Base-by-base conservation (phyloP, 2,888 invertebrate species). In the Anthrax anthrax region DNA sequence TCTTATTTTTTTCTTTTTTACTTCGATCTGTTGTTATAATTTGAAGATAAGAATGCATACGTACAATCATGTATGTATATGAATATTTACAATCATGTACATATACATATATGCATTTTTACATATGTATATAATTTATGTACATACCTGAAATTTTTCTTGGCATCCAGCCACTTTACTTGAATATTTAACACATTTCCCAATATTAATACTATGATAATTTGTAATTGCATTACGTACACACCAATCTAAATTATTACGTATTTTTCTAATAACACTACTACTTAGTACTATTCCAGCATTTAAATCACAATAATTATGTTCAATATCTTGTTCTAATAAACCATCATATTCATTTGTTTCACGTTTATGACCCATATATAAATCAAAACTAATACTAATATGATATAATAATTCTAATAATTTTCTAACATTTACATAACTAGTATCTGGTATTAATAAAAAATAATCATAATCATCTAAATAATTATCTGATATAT, bases 391-490 rank as follows among this genome's bases (percentile, higher is more conserved):
- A 56, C 84, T 84, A 46, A 91, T 83, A 62, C 90, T 90, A 51
- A 92, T 78, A 58, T 77, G 77, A 39, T 78, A 76, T 8, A 86
- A 80, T 46, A 90, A 69, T 49, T 82, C 74, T 23, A 76, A 71
- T 42, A 96, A 69, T 45, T 77, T 77, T 40, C 84, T 77, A 0
- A 84, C 84, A 64, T 94, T 86, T 44, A 96, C 75, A 62, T 85
- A 96, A 2, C 84, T 81, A 9, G 76, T 75, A 66, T 96, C 96
- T 39, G 85, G 81, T 41, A 86, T 77, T 43, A 97, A 71, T 63
- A 89, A 84, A 70, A 92, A 95, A 71, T 87, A 96, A 67, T 96
- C 92, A 66, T 84, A 96, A 56, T 85, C 86, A 57, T 92, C 84
- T 34, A 85, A 70, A 68, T 84, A 90, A 63, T 89, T 89, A 57